Conservation (phyloP, 2,113 vertebrate genomes). For the Potamarius usumacintae region DNA sequence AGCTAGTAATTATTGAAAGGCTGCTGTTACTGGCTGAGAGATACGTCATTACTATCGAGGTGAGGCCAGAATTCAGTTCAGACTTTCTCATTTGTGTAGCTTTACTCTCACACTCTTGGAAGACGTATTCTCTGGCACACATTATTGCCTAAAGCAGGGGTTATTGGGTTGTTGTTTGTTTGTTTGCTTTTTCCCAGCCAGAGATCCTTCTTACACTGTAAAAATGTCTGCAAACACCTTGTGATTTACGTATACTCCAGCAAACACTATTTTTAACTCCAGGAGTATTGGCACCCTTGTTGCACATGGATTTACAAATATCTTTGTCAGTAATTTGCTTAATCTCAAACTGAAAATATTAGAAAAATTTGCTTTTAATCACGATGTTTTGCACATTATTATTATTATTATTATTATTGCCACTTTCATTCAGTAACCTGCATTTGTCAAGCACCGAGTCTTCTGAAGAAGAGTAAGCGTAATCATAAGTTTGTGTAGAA, state of each 20-base stretch:
- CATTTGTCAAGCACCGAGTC: not conserved
- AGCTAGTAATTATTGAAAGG: slow-evolving; percentile 97
- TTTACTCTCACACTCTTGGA: not conserved
- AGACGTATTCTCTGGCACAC: not conserved
- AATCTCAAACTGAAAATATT: not conserved
- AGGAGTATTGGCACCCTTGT: not conserved
- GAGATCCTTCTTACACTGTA: not conserved
- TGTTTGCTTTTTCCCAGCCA: not conserved
- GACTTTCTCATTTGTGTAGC: not conserved
- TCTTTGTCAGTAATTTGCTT: not conserved
- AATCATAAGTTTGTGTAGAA: not conserved
- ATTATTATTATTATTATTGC: not conserved
- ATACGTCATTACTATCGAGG: slow-evolving; percentile 98
- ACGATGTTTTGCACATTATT: too few species aligned
- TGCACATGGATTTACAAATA: not conserved
- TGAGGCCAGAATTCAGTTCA: slow-evolving; percentile 56
- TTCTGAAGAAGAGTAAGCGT: too few species aligned
- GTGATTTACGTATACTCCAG: not conserved
- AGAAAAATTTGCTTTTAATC: not conserved
- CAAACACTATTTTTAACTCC: not conserved
- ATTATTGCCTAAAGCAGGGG: not conserved
- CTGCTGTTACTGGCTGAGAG: slow-evolving; percentile 93
- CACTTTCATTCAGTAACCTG: not conserved
- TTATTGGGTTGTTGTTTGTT: not conserved
- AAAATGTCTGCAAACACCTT: not conserved